phyloP scores from a whole-genome alignment of 2,113 vertebrate genomes.

The Saguinus imperator region DNA sequence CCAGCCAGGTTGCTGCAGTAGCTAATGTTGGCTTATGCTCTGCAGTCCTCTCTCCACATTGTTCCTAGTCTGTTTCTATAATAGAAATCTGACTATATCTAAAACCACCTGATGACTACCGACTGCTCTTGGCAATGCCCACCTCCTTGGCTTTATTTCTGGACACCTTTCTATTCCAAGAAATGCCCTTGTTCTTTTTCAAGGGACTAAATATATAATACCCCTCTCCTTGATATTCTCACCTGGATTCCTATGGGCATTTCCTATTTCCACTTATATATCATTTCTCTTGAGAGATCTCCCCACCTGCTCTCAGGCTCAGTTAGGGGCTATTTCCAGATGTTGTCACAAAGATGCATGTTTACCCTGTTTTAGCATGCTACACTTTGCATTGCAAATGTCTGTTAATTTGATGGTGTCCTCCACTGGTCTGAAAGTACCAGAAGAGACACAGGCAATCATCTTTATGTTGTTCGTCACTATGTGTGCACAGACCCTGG shows the following conservation, averaged over 20 bases:
- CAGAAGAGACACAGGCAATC: not conserved
- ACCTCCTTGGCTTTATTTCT: not conserved
- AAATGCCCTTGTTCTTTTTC: not conserved
- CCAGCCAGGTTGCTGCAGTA: not conserved
- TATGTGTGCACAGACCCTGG: not conserved
- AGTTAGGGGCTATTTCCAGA: not conserved
- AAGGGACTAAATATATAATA: not conserved
- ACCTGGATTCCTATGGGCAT: not conserved
- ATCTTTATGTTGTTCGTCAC: not conserved
- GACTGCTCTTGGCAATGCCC: not conserved
- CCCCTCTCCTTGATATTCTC: not conserved
- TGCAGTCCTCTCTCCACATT: not conserved
- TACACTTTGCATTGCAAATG: not conserved
- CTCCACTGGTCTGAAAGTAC: not conserved
- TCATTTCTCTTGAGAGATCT: not conserved
- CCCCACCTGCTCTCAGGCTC: not conserved
- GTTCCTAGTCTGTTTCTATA: not conserved
- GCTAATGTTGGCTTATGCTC: not conserved
- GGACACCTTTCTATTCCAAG: not conserved
- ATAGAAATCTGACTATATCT: not conserved
- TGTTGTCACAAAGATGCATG: not conserved
- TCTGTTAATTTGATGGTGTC: not conserved
- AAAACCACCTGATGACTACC: not conserved
- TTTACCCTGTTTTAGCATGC: not conserved
- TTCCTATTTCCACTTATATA: not conserved